Conservation (phyloP, 1,140 invertebrate genomes). For the Ridgeia piscesae region DNA sequence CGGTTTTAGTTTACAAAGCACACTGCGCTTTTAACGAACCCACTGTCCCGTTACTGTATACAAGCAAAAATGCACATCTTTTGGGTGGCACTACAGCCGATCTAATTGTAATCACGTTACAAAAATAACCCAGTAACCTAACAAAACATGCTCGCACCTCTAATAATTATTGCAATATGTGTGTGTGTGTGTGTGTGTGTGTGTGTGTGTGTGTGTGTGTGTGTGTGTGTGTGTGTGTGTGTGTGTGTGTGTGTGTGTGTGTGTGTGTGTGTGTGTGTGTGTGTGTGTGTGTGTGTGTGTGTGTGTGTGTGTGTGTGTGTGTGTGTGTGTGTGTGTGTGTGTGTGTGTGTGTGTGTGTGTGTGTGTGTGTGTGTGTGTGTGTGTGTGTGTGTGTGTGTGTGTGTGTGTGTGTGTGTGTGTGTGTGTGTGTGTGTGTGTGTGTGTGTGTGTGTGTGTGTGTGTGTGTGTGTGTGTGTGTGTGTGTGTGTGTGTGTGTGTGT, state of each 20-base stretch:
- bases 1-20: too few species aligned
- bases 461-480: slow-evolving; percentile 14
- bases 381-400: slow-evolving; percentile 22
- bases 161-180: too few species aligned
- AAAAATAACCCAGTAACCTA: too few species aligned
- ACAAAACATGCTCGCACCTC: too few species aligned
- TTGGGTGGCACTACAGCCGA: too few species aligned
- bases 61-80: too few species aligned
- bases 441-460: neutral
- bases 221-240: slow-evolving; percentile 18
- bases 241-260: slow-evolving; percentile 19
- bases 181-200: slow-evolving; percentile 17
- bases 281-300: neutral
- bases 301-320: slow-evolving; percentile 11
- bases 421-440: slow-evolving; percentile 19
- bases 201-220: slow-evolving; percentile 14
- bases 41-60: too few species aligned
- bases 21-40: too few species aligned
- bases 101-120: too few species aligned
- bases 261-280: neutral
- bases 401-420: slow-evolving; percentile 15
- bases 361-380: slow-evolving; percentile 16
- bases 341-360: slow-evolving; percentile 15
- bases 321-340: slow-evolving; percentile 9
- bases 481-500: slow-evolving; percentile 24